Conservation (phyloP, 2,888 invertebrate species). For the Drosophila greeni region DNA sequence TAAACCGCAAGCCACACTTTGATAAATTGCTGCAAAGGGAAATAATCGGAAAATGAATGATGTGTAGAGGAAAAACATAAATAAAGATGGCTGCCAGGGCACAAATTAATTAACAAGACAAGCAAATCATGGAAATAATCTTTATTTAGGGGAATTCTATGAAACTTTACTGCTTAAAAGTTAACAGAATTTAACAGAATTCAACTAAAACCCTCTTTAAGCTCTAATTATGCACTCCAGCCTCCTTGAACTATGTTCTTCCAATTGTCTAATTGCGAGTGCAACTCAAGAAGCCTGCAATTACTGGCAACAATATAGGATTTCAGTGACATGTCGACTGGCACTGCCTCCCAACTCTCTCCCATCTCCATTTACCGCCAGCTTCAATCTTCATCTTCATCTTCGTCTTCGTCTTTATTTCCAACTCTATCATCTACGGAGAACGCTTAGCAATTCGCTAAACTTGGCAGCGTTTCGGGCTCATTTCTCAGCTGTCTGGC, state of each 20-base stretch:
- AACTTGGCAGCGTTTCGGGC: conserved; percentile 43
- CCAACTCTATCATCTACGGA: conserved; percentile 5
- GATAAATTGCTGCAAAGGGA: conserved; percentile 5
- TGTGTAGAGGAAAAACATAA: conserved; percentile 7
- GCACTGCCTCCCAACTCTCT: conserved; percentile 16
- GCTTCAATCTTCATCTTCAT: conserved; percentile 3
- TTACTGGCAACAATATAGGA: neutral
- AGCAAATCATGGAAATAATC: neutral
- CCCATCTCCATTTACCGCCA: conserved; percentile 23
- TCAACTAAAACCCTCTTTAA: neutral
- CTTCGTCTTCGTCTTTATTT: neutral
- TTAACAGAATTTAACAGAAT: neutral
- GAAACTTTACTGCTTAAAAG: neutral
- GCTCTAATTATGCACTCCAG: neutral
- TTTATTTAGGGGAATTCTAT: neutral
- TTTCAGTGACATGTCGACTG: conserved; percentile 7
- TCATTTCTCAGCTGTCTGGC: conserved; percentile 57
- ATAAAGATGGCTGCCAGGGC: neutral
- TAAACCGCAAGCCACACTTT: conserved; percentile 6
- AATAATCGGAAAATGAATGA: conserved; percentile 8
- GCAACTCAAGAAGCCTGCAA: neutral
- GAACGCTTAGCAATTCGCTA: conserved; percentile 28
- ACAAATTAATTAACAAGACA: conserved; percentile 2
- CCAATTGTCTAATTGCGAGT: conserved; percentile 10
- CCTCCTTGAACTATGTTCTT: neutral